Evolutionary conservation across 2,113 vertebrate species (phyloP).

Genomic region (Atherinomorus stipes): DNA sequence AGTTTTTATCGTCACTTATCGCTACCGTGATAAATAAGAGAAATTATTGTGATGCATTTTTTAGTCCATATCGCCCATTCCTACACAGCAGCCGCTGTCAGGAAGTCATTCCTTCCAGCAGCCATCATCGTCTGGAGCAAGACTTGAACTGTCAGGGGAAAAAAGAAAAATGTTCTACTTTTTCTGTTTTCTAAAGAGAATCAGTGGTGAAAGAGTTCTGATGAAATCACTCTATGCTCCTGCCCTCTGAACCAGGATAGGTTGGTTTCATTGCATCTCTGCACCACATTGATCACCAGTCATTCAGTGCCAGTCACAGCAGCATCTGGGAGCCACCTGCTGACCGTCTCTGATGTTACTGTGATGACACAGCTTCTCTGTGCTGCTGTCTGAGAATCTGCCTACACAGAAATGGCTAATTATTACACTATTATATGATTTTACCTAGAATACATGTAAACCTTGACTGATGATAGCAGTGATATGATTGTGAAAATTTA

Average conservation of each 20-base stretch:
- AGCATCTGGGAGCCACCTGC: too few species aligned
- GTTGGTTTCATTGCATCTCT: constrained; percentile 89
- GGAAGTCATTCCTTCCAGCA: too few species aligned
- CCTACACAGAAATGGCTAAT: constrained; percentile 7
- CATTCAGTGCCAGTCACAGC: background rate
- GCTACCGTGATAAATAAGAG: too few species aligned
- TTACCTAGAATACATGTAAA: background rate
- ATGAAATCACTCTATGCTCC: constrained; percentile 90
- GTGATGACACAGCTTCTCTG: background rate
- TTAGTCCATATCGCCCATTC: too few species aligned
- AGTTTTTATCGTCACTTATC: too few species aligned
- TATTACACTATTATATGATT: constrained; percentile 11
- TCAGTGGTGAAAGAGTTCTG: constrained; percentile 80
- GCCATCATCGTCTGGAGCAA: too few species aligned
- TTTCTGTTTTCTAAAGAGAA: background rate
- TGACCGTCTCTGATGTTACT: too few species aligned
- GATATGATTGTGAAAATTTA: background rate
- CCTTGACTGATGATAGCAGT: background rate
- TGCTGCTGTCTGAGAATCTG: background rate
- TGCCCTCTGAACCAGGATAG: constrained; percentile 85
- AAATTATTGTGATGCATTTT: too few species aligned
- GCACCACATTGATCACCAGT: constrained; percentile 48
- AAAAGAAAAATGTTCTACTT: too few species aligned
- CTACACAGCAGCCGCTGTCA: too few species aligned
- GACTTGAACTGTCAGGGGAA: too few species aligned